Base-by-base conservation (phyloP, 2,797 vertebrate genomes). In the Thaleichthys pacificus region DNA sequence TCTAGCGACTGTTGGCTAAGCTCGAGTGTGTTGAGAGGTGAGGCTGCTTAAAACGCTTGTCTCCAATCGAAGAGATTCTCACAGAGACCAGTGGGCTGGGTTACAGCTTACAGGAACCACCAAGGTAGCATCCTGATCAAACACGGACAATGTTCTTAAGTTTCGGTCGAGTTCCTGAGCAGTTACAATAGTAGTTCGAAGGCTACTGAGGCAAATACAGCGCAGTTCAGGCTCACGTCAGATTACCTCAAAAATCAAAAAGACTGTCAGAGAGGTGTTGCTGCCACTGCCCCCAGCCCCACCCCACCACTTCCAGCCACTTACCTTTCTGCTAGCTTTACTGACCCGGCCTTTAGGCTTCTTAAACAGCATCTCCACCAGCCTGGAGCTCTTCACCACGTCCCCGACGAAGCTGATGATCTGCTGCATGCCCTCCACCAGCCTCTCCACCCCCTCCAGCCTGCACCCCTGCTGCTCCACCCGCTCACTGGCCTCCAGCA, bases 391-490 rank as follows among this genome's bases (percentile, higher is more conserved):
- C 84, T 94, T 96, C 75, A 95, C 87, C 74, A 89, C 89, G 74
- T 93, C 92, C 72, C 86, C 81, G 22, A 97, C 84, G 85, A 91
- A 94, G 88, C 84, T 85, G 80, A 96, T 81, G 70, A 94, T 89
- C 87, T 94, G 92, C 84, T 96, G 87, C 69, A 95, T 88, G 28
- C 93, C 89, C 70, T 88, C 89, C 80, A 96, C 79, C 72, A 93
- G 87, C 85, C 82, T 91, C 85, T 96, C 95, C 75, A 96, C 85
- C 80, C 91, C 90, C 15, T 96, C 93, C 81, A 96, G 68, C 83
- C 93, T 91, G 70, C 82, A 88, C 11, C 92, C 89, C 83, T 96
- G 94, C 74, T 74, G 74, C 62, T 94, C 88, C 38, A 93, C 76
- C 42, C 84, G 86, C 83, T 84, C 86, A 17, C 85, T 80, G 76